Evolutionary conservation across 2,888 invertebrate species (phyloP).

Genomic region (Drosophila imparisetae): DNA sequence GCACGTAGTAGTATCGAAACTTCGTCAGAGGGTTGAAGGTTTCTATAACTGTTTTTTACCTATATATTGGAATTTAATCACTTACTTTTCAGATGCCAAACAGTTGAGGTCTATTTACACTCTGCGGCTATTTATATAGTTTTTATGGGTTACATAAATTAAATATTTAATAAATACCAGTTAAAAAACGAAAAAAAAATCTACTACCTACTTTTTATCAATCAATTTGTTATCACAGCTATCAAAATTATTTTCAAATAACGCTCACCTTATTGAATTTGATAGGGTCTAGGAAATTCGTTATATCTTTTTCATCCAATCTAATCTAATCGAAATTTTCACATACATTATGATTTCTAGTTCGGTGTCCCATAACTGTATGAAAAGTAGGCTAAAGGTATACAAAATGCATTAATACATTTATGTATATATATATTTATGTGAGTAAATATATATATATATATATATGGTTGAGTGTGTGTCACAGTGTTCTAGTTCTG

Average conservation of each 20-base stretch:
- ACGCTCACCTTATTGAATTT: neutral
- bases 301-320: neutral
- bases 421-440: neutral
- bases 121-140: neutral
- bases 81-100: neutral
- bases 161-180: neutral
- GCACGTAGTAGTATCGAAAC: neutral
- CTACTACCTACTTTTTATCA: neutral
- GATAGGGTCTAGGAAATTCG: neutral
- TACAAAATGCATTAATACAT: neutral
- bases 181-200: neutral
- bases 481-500: neutral
- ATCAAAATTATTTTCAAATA: neutral
- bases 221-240: neutral
- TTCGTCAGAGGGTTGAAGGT: neutral
- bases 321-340: neutral
- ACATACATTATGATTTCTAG: neutral
- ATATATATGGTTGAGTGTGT: neutral
- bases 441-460: neutral
- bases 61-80: neutral
- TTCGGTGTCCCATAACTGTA: neutral
- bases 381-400: neutral
- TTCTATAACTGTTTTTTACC: neutral
- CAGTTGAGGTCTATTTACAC: too few relatives aligned
- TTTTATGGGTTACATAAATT: neutral